Evolutionary conservation across 35 echinoderm and acorn worm genomes (phyloP).

Genomic region (Ophiothrix spiculata): DNA sequence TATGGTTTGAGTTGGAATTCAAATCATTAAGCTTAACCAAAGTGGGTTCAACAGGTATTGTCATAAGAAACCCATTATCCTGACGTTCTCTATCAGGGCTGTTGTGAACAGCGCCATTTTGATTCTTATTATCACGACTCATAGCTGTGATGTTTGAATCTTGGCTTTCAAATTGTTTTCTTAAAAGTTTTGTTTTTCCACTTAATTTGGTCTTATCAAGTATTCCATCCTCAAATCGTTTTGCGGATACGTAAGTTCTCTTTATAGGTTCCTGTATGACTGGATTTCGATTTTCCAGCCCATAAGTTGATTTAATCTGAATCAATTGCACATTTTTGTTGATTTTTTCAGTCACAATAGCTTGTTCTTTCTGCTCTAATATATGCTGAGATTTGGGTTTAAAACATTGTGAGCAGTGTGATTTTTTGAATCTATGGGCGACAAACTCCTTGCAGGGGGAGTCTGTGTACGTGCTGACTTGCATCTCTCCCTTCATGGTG

Average conservation of each 20-base stretch:
- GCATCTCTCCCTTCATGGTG: neutral
- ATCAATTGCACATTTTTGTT: neutral
- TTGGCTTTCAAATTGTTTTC: slow-evolving; percentile 9
- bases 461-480: neutral
- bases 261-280: no score
- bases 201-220: neutral
- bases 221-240: neutral
- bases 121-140: neutral
- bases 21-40: neutral
- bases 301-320: slow-evolving; percentile 9
- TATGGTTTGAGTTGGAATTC: neutral
- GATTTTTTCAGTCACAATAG: neutral
- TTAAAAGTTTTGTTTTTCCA: neutral
- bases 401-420: slow-evolving; percentile 52
- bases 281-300: neutral
- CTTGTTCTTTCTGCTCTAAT: neutral
- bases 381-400: slow-evolving; percentile 33
- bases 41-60: neutral
- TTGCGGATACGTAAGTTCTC: neutral
- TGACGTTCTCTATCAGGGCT: neutral
- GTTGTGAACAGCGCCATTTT: neutral
- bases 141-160: neutral
- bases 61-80: neutral
- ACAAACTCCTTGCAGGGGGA: slow-evolving; percentile 33
- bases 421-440: slow-evolving; percentile 43